Evolutionary conservation across 2,797 vertebrate genomes (phyloP).

Genomic region (Enteromius radiatus): DNA sequence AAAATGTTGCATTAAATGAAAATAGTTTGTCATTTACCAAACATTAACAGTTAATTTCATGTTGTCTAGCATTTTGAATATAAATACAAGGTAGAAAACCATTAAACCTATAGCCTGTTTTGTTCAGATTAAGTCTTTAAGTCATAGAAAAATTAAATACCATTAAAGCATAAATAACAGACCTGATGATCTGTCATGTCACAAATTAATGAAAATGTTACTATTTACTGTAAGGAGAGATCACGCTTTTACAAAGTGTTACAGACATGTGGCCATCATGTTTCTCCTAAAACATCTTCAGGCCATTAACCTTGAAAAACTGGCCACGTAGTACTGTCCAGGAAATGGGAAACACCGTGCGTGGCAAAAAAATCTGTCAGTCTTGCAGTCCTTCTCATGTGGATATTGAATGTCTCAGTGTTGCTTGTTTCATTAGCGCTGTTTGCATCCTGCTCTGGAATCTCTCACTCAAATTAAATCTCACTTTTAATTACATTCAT

Average conservation of each 20-base stretch:
- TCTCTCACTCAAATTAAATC: slow-evolving; percentile 32
- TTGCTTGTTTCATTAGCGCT: slow-evolving; percentile 36
- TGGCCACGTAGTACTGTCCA: background rate
- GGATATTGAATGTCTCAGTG: slow-evolving; percentile 45
- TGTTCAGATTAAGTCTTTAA: background rate
- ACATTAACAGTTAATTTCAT: background rate
- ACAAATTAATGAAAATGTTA: background rate
- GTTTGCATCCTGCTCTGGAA: slow-evolving; percentile 27
- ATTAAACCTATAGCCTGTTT: background rate
- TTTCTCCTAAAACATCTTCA: slow-evolving; percentile 34
- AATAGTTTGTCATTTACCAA: background rate
- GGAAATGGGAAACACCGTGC: slow-evolving; percentile 15
- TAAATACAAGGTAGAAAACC: background rate
- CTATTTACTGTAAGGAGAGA: background rate
- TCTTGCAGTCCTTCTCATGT: slow-evolving; percentile 32
- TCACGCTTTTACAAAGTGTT: background rate
- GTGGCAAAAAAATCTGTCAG: slow-evolving; percentile 9
- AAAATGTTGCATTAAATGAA: background rate
- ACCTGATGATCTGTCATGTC: background rate
- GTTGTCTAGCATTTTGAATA: background rate
- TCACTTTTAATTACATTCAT: slow-evolving; percentile 42
- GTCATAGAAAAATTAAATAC: background rate
- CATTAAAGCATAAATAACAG: background rate
- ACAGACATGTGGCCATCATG: slow-evolving; percentile 13
- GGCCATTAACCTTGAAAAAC: slow-evolving; percentile 31